Evolutionary conservation across 1,140 invertebrate species (phyloP).

Genomic region (Acromyrmex echinatior): DNA sequence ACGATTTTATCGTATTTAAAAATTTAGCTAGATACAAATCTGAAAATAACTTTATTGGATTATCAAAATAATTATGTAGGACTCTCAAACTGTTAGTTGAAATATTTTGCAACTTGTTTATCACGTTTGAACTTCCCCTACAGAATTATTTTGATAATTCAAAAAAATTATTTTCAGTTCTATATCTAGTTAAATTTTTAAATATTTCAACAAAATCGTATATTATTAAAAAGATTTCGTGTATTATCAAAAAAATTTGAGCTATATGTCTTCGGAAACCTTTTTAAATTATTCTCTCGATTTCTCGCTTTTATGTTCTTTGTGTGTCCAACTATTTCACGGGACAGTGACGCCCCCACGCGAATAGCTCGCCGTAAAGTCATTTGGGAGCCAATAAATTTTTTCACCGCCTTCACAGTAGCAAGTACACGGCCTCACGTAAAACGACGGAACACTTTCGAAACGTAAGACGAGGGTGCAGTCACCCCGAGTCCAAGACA

Average conservation of each 20-base stretch:
- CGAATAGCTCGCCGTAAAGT: slow-evolving; percentile 50
- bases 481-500: slow-evolving; percentile 26
- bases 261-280: neutral
- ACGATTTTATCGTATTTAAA: too few species aligned
- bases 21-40: too few species aligned
- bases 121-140: too few species aligned
- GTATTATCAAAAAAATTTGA: neutral
- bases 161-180: too few species aligned
- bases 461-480: slow-evolving; percentile 26
- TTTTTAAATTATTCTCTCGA: neutral
- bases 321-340: slow-evolving; percentile 27
- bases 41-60: too few species aligned
- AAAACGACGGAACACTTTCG: slow-evolving; percentile 39
- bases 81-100: too few species aligned
- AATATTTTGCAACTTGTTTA: too few species aligned
- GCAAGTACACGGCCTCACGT: slow-evolving; percentile 26
- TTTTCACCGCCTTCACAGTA: neutral
- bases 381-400: slow-evolving; percentile 53
- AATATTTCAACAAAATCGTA: too few species aligned
- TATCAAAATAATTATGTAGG: too few species aligned
- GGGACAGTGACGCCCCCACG: too few species aligned
- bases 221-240: neutral
- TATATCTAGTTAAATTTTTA: too few species aligned
- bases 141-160: too few species aligned
- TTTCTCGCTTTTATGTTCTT: neutral